Evolutionary conservation across 2,888 invertebrate genomes (phyloP).

Genomic region (Apodemia mormo): DNA sequence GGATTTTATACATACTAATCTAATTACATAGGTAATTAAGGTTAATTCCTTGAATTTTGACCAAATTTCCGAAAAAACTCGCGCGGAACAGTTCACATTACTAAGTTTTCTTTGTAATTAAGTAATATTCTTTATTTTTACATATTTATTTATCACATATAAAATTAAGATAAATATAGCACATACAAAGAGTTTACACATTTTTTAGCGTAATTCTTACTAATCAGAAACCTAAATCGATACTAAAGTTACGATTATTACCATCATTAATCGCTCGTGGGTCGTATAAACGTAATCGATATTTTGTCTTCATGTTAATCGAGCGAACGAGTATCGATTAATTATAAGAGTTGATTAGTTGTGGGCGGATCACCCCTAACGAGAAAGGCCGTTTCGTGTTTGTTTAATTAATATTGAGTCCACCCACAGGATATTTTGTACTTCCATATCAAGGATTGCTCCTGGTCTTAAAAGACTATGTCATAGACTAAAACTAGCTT

Average conservation of each 20-base stretch:
- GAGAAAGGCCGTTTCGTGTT: slow-evolving; percentile 66
- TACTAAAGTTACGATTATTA: slow-evolving; percentile 36
- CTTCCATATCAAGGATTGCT: slow-evolving; percentile 38
- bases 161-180: too few relatives aligned
- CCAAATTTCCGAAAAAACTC: not conserved
- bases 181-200: not conserved
- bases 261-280: slow-evolving; percentile 43
- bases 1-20: too few relatives aligned
- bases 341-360: slow-evolving; percentile 69
- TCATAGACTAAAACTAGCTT: slow-evolving; percentile 33
- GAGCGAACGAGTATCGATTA: slow-evolving; percentile 53
- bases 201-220: not conserved
- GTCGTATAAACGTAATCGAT: slow-evolving; percentile 42
- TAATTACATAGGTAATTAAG: too few relatives aligned
- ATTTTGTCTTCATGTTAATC: slow-evolving; percentile 43
- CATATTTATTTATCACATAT: too few relatives aligned
- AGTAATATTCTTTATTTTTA: too few relatives aligned
- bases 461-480: slow-evolving; percentile 50
- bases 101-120: not conserved
- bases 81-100: not conserved
- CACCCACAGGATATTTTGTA: slow-evolving; percentile 45
- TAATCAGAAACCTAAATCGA: slow-evolving; percentile 23
- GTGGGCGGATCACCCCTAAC: slow-evolving; percentile 61
- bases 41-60: too few relatives aligned
- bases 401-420: slow-evolving; percentile 64